Evolutionary conservation across 2,797 vertebrate species (phyloP).

Genomic region (Micropoecilia bifurca): DNA sequence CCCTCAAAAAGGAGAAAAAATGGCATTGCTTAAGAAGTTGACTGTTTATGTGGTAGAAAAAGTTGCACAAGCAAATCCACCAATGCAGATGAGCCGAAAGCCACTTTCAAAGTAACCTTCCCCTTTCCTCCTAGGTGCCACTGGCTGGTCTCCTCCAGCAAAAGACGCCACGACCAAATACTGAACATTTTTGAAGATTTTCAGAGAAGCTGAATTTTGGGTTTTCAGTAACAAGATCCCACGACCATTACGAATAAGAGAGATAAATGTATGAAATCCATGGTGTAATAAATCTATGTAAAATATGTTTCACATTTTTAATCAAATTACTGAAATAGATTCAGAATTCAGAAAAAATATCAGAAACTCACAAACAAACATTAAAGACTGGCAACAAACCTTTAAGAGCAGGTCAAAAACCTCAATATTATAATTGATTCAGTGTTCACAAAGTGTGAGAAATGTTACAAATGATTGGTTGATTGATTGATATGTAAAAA

Average conservation of each 20-base stretch:
- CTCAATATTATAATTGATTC: neutral
- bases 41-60: neutral
- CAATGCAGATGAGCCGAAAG: neutral
- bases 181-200: neutral
- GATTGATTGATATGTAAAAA: neutral
- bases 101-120: neutral
- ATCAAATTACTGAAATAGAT: neutral
- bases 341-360: neutral
- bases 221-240: neutral
- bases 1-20: neutral
- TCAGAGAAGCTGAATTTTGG: neutral
- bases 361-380: neutral
- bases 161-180: neutral
- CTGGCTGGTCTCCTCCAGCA: neutral
- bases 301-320: neutral
- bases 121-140: neutral
- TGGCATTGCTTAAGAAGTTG: neutral
- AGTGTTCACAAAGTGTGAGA: neutral
- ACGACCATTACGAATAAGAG: neutral
- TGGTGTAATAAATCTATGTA: neutral
- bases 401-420: neutral
- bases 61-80: neutral
- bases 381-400: neutral
- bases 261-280: neutral
- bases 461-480: neutral